Evolutionary conservation across 2,113 vertebrate genomes (phyloP).

Genomic region (Naja naja): DNA sequence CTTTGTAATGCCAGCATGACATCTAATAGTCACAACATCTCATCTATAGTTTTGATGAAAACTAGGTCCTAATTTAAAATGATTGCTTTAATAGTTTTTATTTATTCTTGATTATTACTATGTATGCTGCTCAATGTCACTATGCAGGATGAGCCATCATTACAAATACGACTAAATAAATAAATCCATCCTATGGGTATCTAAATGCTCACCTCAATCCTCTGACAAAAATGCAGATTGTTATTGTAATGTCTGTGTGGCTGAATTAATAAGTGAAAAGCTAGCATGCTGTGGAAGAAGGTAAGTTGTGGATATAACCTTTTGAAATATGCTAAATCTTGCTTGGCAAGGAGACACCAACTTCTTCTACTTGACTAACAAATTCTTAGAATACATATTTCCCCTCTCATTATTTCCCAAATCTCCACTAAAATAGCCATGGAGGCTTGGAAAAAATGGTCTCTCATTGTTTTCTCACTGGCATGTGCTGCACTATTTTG

Average conservation of each 20-base stretch:
- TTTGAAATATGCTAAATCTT: background rate
- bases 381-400: background rate
- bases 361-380: background rate
- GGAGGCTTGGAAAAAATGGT: background rate
- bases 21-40: background rate
- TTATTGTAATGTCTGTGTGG: background rate
- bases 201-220: background rate
- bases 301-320: background rate
- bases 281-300: background rate
- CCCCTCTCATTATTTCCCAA: background rate
- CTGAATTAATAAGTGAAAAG: background rate
- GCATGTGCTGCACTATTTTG: background rate
- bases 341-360: background rate
- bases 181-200: background rate
- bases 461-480: background rate
- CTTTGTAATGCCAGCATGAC: background rate
- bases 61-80: background rate
- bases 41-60: background rate
- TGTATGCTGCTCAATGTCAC: background rate
- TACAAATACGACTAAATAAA: background rate
- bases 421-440: background rate
- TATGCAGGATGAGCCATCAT: background rate
- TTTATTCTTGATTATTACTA: background rate
- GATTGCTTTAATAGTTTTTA: background rate
- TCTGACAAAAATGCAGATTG: background rate